phyloP scores from a whole-genome alignment of 2,888 invertebrate genomes.

The Pherbina coryleti region DNA sequence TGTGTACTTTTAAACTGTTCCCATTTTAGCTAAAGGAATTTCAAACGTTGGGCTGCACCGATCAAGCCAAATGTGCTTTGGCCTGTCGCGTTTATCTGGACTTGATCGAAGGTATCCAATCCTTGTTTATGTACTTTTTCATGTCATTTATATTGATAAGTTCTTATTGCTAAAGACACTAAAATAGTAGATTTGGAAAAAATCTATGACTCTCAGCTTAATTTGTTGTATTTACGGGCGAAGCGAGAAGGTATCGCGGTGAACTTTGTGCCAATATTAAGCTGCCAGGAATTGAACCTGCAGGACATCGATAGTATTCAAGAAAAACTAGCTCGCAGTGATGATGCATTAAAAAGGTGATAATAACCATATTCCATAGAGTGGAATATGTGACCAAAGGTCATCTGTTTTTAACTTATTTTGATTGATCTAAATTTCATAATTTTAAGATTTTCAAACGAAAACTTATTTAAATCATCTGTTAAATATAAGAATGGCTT shows the following conservation, averaged over 20 bases:
- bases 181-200: constrained; percentile 47
- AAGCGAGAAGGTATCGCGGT: constrained; percentile 32
- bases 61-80: constrained; percentile 69
- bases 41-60: constrained; percentile 68
- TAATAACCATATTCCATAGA: not conserved
- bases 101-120: constrained; percentile 71
- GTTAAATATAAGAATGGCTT: too few relatives aligned
- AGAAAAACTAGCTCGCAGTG: constrained; percentile 39
- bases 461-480: too few relatives aligned
- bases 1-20: constrained; percentile 29
- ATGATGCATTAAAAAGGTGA: constrained; percentile 18
- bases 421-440: too few relatives aligned
- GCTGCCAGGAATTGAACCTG: constrained; percentile 54
- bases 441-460: too few relatives aligned
- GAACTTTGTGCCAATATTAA: constrained; percentile 54
- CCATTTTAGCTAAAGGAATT: constrained; percentile 59
- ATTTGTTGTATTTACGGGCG: constrained; percentile 55
- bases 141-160: not conserved
- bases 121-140: not conserved
- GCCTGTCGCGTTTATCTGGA: constrained; percentile 73
- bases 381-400: constrained; percentile 8
- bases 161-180: constrained; percentile 46
- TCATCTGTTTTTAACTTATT: too few relatives aligned
- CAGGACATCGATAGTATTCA: constrained; percentile 51
- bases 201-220: constrained; percentile 48